These are phyloP conservation scores for Panurus biarmicus DNA, from an alignment of 2,113 vertebrate genomes.

Conservation along the genomic window DNA sequence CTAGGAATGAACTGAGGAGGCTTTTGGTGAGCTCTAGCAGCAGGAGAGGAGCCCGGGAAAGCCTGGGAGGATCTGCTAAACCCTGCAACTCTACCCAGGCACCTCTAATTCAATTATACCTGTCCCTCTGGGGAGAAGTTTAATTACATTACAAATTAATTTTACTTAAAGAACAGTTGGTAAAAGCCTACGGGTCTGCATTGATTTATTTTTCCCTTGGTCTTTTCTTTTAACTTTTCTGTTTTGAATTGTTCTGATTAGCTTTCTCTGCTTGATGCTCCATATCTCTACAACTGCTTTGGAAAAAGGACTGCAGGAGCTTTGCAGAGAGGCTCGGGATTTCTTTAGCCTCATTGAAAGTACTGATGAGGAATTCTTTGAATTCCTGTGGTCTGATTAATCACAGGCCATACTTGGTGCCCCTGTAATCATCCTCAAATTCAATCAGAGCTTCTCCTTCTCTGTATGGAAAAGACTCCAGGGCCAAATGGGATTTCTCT, in stretches of 20 bases:
- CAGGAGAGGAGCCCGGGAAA: neutral
- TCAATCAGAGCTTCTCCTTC: neutral
- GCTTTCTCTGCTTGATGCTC: slow-evolving; percentile 5
- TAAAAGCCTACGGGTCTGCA: slow-evolving; percentile 30
- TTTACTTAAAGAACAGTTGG: slow-evolving; percentile 32
- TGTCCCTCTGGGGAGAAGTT: slow-evolving; percentile 32
- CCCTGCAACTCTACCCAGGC: neutral
- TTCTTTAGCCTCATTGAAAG: neutral
- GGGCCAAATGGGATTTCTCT: neutral
- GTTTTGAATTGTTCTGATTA: slow-evolving; percentile 41
- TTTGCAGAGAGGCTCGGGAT: neutral
- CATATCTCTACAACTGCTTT: neutral
- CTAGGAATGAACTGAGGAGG: neutral
- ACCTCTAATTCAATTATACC: slow-evolving; percentile 51
- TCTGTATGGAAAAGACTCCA: neutral
- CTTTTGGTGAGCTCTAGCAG: neutral
- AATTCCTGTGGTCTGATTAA: neutral
- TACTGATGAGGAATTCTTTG: neutral
- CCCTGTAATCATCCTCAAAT: neutral
- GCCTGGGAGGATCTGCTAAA: neutral
- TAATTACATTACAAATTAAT: slow-evolving; percentile 59
- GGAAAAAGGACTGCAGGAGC: neutral
- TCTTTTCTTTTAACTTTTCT: slow-evolving; percentile 30
- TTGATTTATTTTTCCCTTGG: slow-evolving; percentile 23
- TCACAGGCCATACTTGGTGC: neutral